Percentiles rank a stretch among this genome's conserved stretches.
Evolutionary conservation across 2,888 invertebrate genomes (phyloP).

Genomic region (Lypha dubia): DNA sequence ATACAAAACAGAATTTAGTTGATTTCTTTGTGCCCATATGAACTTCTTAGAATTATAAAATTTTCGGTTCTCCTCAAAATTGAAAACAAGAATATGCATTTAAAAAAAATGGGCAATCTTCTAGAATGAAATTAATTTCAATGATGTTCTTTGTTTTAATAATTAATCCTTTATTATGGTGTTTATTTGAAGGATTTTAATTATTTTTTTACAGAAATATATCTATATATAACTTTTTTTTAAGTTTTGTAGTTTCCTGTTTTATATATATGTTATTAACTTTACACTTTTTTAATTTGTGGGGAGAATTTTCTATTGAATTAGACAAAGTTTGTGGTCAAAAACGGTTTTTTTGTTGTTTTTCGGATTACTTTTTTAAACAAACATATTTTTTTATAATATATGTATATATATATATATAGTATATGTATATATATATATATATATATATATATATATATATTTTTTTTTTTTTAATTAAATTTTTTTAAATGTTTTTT

Average conservation of each 20-base stretch:
- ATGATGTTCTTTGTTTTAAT: constrained; percentile 46
- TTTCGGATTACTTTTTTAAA: constrained; percentile 53
- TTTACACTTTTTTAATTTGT: constrained; percentile 58
- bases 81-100: too few species aligned
- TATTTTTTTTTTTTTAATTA: constrained; percentile 39
- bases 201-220: constrained; percentile 21
- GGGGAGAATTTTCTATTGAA: constrained; percentile 37
- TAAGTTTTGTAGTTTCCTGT: constrained; percentile 40
- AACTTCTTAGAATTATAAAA: not conserved
- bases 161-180: constrained; percentile 62
- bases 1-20: not conserved
- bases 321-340: constrained; percentile 58
- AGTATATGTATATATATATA: constrained; percentile 49
- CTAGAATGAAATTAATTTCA: constrained; percentile 44
- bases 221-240: constrained; percentile 27
- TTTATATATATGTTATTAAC: constrained; percentile 52
- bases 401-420: constrained; percentile 48
- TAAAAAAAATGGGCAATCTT: constrained; percentile 40
- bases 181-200: constrained; percentile 50
- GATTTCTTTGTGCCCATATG: not conserved
- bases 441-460: constrained; percentile 48
- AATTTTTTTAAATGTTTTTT: constrained; percentile 48
- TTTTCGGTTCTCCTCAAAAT: constrained; percentile 49
- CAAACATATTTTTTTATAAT: constrained; percentile 45
- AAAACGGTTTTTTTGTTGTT: constrained; percentile 36